Percentiles rank a stretch among this genome's conserved stretches.
Evolutionary conservation across 2,113 vertebrate species (phyloP).

Genomic region (Clarias macrocephalus): DNA sequence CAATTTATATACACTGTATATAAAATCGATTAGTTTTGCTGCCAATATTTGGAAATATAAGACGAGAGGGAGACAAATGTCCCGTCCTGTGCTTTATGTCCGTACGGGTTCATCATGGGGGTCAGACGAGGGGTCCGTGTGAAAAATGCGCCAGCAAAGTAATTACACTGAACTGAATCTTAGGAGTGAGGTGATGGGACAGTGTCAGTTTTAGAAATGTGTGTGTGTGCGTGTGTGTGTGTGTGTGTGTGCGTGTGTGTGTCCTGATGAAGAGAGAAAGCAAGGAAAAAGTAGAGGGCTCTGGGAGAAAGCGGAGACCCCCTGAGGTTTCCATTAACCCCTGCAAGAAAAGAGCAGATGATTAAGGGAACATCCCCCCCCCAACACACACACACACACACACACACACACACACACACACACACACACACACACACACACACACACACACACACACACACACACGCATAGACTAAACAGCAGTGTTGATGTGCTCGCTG

Average conservation of each 20-base stretch:
- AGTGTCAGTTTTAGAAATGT: constrained; percentile 43
- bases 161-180: neutral
- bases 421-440: constrained; percentile 47
- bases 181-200: neutral
- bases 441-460: constrained; percentile 39
- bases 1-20: neutral
- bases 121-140: neutral
- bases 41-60: neutral
- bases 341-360: constrained; percentile 73
- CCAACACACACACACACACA: constrained; percentile 42
- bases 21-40: neutral
- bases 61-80: neutral
- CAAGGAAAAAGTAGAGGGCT: constrained; percentile 29
- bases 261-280: constrained; percentile 26
- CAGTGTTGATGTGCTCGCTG: constrained; percentile 44
- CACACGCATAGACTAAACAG: constrained; percentile 4
- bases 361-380: constrained; percentile 61
- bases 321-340: constrained; percentile 72
- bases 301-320: constrained; percentile 47
- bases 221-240: constrained; percentile 57
- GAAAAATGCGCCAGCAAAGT: neutral
- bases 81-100: no score
- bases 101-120: neutral
- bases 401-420: constrained; percentile 34
- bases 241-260: constrained; percentile 41